Evolutionary conservation across 2,113 vertebrate species (phyloP), one percentile per base, ranked within the genome.

Genomic region (Pollachius pollachius): DNA sequence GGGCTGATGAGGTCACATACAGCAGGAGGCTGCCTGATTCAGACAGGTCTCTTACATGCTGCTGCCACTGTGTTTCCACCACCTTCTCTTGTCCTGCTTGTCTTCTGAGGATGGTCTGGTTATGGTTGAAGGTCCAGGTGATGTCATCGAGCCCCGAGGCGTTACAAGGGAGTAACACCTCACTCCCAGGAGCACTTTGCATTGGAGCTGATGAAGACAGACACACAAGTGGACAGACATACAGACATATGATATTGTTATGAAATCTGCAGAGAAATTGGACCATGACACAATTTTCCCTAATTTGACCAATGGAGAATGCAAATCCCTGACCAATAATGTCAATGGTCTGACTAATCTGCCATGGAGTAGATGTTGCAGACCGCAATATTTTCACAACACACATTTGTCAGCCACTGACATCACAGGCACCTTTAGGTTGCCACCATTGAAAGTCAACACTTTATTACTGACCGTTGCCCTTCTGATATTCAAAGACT

Each of bases 91-190:
- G 12, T 48, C 3, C 1, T 1, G 13, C 17, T 15, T 61, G 2
- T 1, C 63, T 13, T 15, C 25, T 37, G 82, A 64, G 30, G 30
- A 69, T 62, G 37, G 7, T 41, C 30, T 52, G 30, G 4, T 2
- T 69, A 3, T 41, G 16, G 13, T 75, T 75, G 60, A 81, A 84
- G 0, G 2, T 77, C 75, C 81, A 81, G 15, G n/a, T 66, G 37
- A 84, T 17, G 41, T 1, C 30, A 62, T 56, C 52, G 52, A 19
- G 25, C 30, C 62, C 11, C n/a, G 1, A 48, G 2, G 17, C 62
- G 17, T 0, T 5, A 64, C 23, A 90, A 23, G 5, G 8, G 59
- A 92, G 64, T 0, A 34, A 70, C 5, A 62, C 13, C 30, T 34
- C 30, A 48, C 30, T 34, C 30, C 1, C 54, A 17, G 75, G 12